phyloP scores from a whole-genome alignment of 2,888 invertebrate species.

The Ennomos erosarius region DNA sequence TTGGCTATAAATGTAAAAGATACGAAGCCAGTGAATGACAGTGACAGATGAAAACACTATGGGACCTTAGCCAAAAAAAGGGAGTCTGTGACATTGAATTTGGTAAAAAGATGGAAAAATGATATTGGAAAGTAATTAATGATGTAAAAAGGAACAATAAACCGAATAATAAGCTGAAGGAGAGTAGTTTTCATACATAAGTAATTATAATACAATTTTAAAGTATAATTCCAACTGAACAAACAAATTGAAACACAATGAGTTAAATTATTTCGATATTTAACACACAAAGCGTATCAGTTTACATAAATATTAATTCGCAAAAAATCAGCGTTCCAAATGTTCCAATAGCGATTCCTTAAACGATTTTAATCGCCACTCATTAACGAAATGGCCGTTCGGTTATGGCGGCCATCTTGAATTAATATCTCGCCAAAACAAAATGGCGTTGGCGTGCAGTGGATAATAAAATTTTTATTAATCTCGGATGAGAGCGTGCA shows the following conservation, averaged over 20 bases:
- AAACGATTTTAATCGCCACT: conserved; percentile 75
- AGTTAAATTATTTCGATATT: conserved; percentile 8
- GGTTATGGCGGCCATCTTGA: conserved; percentile 77
- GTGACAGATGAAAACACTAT: too few relatives aligned
- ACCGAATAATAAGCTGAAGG: too few relatives aligned
- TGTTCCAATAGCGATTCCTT: conserved; percentile 60
- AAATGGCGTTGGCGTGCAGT: conserved; percentile 63
- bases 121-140: too few relatives aligned
- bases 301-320: conserved; percentile 22
- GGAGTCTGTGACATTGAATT: too few relatives aligned
- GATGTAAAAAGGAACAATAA: too few relatives aligned
- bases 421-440: conserved; percentile 77
- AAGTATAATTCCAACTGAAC: conserved; percentile 2
- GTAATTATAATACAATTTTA: too few relatives aligned
- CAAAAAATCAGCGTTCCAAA: conserved; percentile 67
- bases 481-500: conserved; percentile 63
- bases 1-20: too few relatives aligned
- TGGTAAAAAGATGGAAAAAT: too few relatives aligned
- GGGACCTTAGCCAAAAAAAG: too few relatives aligned
- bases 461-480: conserved; percentile 74
- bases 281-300: conserved; percentile 20
- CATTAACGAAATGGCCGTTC: conserved; percentile 76
- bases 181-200: too few relatives aligned
- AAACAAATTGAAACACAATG: conserved; percentile 10
- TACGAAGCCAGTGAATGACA: too few relatives aligned